Evolutionary conservation across 2,888 invertebrate species (phyloP), one percentile per base, ranked within the genome.

Genomic region (Drosophila tripunctata): DNA sequence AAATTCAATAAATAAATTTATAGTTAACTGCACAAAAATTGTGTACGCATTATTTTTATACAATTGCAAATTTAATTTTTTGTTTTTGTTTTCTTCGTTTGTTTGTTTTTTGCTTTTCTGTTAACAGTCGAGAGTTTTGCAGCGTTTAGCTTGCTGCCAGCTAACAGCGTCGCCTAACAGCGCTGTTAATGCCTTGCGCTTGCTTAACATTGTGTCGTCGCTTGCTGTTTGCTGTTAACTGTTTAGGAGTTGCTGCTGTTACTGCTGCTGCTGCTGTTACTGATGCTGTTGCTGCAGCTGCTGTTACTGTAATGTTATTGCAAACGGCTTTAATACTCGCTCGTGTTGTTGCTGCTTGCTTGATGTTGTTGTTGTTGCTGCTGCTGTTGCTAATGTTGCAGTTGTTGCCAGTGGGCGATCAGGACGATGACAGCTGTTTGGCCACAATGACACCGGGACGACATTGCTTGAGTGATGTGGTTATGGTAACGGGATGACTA

Each of bases 391-490:
- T 63, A 60, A 8, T 57, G 33, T 5, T 47, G 36, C 5, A 56
- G 33, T 5, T 55, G 66, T 6, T 62, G 67, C 43, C 44, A 64
- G 54, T 68, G 54, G 81, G 84, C 83, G 94, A 93, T 95, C 95
- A 95, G 93, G 95, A 95, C 36, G 83, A 83, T 67, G 86, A 75
- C 90, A 93, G 92, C 90, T 96, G 96, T 91, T 97, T 96, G 62
- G 96, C 96, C 64, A 97, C 97, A 85, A 97, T 97, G 67, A 97
- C 97, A 70, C 97, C 97, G 17, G 97, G 97, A 88, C 97, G 94
- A 87, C 95, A 94, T 88, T 95, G 94, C 91, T 93, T 94, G 75
- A 92, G 93, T 81, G 91, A 71, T 31, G 91, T 88, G 47, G 90
- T 90, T 50, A 90, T 90, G 58, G 89, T 90, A 52, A 89, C 70